phyloP scores from a whole-genome alignment of 2,113 vertebrate genomes.

The Myotis brandtii region DNA sequence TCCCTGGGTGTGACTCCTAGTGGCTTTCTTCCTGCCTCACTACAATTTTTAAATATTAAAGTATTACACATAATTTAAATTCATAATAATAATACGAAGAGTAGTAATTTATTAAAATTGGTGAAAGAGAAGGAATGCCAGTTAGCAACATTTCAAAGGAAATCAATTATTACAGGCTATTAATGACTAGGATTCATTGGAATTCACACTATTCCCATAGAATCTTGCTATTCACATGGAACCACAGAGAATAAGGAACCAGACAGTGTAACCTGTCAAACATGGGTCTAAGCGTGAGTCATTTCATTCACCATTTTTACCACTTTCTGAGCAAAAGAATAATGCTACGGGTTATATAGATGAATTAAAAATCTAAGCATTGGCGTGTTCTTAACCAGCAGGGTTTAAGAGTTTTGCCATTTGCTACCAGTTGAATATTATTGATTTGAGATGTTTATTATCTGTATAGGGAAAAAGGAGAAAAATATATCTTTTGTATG shows the following conservation, averaged over 20 bases:
- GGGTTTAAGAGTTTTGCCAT: not conserved
- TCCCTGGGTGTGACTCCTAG: not conserved
- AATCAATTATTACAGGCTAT: not conserved
- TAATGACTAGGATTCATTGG: not conserved
- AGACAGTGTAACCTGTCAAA: not conserved
- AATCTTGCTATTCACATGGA: not conserved
- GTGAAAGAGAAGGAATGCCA: not conserved
- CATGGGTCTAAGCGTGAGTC: not conserved
- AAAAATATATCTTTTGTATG: not conserved
- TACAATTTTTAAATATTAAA: not conserved
- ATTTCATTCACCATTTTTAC: not conserved
- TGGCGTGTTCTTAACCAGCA: not conserved
- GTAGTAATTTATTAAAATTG: not conserved
- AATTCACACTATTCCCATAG: not conserved
- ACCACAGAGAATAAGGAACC: not conserved
- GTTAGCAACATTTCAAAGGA: not conserved
- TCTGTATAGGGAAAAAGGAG: not conserved
- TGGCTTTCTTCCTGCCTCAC: not conserved
- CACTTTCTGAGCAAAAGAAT: not conserved
- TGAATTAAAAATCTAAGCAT: not conserved
- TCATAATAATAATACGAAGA: not conserved
- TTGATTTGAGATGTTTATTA: conserved; percentile 6
- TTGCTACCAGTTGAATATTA: not conserved
- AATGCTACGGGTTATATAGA: not conserved
- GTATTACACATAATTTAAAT: not conserved